phyloP scores from a whole-genome alignment of 2,797 vertebrate species.

The Oryzias sinensis region DNA sequence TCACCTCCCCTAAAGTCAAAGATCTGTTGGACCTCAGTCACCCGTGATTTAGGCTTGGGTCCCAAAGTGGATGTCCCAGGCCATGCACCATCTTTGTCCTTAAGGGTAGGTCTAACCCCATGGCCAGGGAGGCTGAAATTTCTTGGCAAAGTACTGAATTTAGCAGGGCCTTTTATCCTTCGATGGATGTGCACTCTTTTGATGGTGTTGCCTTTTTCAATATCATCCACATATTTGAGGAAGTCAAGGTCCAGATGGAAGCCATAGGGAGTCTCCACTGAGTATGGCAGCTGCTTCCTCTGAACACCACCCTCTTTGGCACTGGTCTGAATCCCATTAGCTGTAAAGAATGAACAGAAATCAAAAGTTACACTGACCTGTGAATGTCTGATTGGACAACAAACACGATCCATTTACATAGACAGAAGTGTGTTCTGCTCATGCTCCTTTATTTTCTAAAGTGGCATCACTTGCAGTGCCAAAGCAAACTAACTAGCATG shows the following conservation, averaged over 20 bases:
- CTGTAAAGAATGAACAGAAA: constrained; percentile 67
- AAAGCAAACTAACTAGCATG: constrained; percentile 65
- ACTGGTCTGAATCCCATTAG: constrained; percentile 80
- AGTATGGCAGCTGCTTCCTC: constrained; percentile 90
- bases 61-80: constrained; percentile 79
- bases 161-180: constrained; percentile 88
- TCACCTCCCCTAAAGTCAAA: constrained; percentile 68
- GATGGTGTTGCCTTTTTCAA: constrained; percentile 98
- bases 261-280: constrained; percentile 96
- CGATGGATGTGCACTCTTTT: constrained; percentile 92
- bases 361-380: neutral
- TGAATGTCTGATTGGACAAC: constrained; percentile 12
- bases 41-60: constrained; percentile 81
- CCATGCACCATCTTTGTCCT: constrained; percentile 82
- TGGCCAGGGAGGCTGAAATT: constrained; percentile 94
- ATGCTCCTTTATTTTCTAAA: constrained; percentile 62
- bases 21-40: constrained; percentile 81
- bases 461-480: constrained; percentile 58
- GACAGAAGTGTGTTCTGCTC: constrained; percentile 38
- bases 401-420: constrained; percentile 30
- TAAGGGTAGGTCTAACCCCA: constrained; percentile 70
- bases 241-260: constrained; percentile 98
- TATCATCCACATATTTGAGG: constrained; percentile 97
- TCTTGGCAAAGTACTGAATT: constrained; percentile 94
- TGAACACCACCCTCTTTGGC: constrained; percentile 78